These are phyloP conservation scores for Lepas anatifera DNA, from an alignment of 2,888 invertebrate genomes.

Conservation along the genomic window DNA sequence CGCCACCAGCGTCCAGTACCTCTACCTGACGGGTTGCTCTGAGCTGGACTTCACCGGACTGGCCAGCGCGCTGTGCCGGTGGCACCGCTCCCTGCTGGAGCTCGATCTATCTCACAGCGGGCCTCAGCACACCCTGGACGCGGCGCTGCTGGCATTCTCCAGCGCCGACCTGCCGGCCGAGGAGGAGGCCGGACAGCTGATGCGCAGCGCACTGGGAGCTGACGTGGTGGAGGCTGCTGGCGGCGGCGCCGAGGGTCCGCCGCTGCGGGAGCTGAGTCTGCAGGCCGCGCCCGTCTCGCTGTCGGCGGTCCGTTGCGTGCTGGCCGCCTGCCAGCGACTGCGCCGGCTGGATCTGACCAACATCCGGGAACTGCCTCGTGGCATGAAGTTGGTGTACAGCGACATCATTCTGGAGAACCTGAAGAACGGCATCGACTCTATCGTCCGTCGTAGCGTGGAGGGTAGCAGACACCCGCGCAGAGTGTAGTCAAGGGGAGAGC, in stretches of 20 bases:
- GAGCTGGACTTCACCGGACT: constrained; percentile 46
- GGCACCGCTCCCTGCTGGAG: constrained; percentile 73
- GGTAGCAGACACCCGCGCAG: too few relatives aligned
- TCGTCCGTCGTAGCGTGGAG: too few relatives aligned
- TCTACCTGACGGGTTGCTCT: constrained; percentile 66
- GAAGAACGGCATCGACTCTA: too few relatives aligned
- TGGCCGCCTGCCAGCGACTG: constrained; percentile 55
- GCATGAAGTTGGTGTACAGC: constrained; percentile 67
- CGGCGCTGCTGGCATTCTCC: constrained; percentile 59
- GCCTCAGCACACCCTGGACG: constrained; percentile 57
- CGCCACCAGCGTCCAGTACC: constrained; percentile 73
- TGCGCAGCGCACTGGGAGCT: too few relatives aligned
- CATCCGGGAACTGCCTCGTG: constrained; percentile 70
- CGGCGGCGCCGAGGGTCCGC: constrained; percentile 14
- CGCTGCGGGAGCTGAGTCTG: constrained; percentile 57
- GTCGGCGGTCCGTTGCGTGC: constrained; percentile 61
- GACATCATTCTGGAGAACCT: constrained; percentile 36
- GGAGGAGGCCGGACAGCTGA: constrained; percentile 28
- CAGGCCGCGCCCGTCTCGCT: constrained; percentile 71
- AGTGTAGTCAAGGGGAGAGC: too few relatives aligned
- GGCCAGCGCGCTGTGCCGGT: constrained; percentile 66
- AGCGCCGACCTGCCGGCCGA: constrained; percentile 39
- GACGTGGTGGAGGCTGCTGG: too few relatives aligned
- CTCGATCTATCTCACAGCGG: constrained; percentile 78
- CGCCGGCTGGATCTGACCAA: constrained; percentile 69